Evolutionary conservation across 2,888 invertebrate genomes (phyloP).

Genomic region (Spodoptera picta): DNA sequence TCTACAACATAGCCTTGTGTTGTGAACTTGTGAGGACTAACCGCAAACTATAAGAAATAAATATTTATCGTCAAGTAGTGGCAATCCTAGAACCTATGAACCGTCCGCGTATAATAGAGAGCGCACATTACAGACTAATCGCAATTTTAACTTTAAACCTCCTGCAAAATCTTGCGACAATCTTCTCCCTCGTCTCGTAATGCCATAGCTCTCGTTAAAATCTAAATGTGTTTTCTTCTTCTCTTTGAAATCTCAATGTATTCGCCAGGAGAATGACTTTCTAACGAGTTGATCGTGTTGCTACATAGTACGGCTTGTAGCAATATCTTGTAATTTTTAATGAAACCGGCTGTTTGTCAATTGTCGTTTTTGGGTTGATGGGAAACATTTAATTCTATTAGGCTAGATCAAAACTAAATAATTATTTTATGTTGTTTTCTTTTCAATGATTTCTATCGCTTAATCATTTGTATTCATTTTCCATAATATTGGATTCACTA

Average conservation of each 20-base stretch:
- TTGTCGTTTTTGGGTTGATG: conserved; percentile 19
- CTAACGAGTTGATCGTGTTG: conserved; percentile 20
- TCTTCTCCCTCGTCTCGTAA: conserved; percentile 15
- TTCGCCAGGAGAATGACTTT: conserved; percentile 30
- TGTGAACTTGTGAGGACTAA: conserved; percentile 27
- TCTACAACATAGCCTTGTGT: conserved; percentile 45
- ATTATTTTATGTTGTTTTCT: not conserved
- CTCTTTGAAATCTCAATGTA: conserved; percentile 37
- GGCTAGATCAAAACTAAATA: not conserved
- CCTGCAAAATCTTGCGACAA: not conserved
- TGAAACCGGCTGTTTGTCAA: conserved; percentile 10
- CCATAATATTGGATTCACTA: too few relatives aligned
- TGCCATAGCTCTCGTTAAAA: conserved; percentile 16
- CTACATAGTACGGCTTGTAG: conserved; percentile 45
- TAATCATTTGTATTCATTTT: too few relatives aligned
- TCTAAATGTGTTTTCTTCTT: conserved; percentile 35
- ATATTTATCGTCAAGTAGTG: conserved; percentile 24
- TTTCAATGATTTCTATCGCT: not conserved
- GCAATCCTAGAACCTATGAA: conserved; percentile 33
- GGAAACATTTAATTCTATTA: conserved; percentile 5
- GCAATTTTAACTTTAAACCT: not conserved
- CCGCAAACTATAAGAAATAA: conserved; percentile 22
- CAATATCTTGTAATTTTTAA: conserved; percentile 24
- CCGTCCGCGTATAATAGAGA: conserved; percentile 44
- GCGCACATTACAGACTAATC: conserved; percentile 31